A percentile compares a stretch with the other conserved stretches of the same genome.
Evolutionary conservation across 2,888 invertebrate genomes (phyloP).

Genomic region (Seira sanloemensis): DNA sequence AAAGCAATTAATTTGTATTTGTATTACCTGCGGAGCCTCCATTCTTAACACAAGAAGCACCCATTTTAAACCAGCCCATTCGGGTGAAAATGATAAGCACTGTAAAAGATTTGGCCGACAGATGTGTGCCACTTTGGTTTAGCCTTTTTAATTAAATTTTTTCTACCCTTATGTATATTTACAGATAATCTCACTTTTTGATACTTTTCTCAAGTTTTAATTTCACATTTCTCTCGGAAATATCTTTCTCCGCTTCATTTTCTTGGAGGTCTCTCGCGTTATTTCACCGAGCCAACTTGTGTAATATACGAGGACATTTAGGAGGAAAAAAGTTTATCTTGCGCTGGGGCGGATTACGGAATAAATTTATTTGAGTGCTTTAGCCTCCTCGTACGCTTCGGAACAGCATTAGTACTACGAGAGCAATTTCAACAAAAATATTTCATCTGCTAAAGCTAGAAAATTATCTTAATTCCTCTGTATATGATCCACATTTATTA

Average conservation of each 20-base stretch:
- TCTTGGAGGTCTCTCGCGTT: background rate
- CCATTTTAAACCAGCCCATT: constrained; percentile 56
- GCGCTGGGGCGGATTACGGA: background rate
- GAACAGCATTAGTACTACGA: too few species aligned
- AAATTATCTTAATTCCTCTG: too few species aligned
- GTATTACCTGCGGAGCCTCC: constrained; percentile 59
- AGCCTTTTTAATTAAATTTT: background rate
- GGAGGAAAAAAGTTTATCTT: background rate
- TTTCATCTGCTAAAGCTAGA: too few species aligned
- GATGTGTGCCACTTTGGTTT: background rate
- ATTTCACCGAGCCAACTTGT: background rate
- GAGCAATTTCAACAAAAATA: too few species aligned
- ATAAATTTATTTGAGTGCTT: too few species aligned
- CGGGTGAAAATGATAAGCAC: background rate
- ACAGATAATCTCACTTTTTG: too few species aligned
- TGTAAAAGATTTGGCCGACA: background rate
- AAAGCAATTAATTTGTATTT: too few species aligned
- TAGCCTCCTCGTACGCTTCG: too few species aligned
- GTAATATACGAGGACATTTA: background rate
- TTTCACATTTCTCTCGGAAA: background rate
- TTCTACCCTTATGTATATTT: background rate
- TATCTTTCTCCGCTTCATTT: background rate
- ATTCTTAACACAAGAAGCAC: constrained; percentile 65
- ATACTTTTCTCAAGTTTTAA: too few species aligned
- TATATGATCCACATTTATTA: too few species aligned